Conservation (phyloP, 2,797 vertebrate species). For the Acanthurus tractus region DNA sequence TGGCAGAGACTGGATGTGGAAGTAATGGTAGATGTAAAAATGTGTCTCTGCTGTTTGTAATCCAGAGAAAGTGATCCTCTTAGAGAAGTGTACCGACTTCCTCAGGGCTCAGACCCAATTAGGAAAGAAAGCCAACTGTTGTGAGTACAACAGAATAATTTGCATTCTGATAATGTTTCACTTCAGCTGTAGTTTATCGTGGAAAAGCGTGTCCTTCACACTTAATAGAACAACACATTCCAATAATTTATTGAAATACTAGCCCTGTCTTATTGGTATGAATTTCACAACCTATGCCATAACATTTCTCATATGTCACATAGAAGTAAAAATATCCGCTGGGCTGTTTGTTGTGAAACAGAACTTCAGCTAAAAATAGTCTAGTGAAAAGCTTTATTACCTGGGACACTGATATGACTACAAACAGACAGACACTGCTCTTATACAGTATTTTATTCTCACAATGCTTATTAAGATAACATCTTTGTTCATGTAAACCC, state of each 20-base stretch:
- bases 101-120: constrained; percentile 66
- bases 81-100: constrained; percentile 63
- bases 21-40: constrained; percentile 50
- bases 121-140: constrained; percentile 57
- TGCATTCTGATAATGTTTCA: constrained; percentile 24
- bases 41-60: constrained; percentile 64
- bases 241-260: constrained; percentile 43
- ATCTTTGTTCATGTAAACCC: constrained; percentile 55
- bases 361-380: constrained; percentile 49
- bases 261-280: constrained; percentile 29
- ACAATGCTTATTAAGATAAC: constrained; percentile 29
- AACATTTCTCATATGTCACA: constrained; percentile 22
- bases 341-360: constrained; percentile 33
- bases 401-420: constrained; percentile 24
- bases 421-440: constrained; percentile 21
- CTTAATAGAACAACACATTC: constrained; percentile 65
- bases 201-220: constrained; percentile 27
- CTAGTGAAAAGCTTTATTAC: constrained; percentile 26
- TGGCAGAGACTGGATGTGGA: constrained; percentile 47
- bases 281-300: constrained; percentile 27
- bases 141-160: constrained; percentile 28
- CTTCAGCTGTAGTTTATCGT: constrained; percentile 44
- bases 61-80: constrained; percentile 75
- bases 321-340: constrained; percentile 21
- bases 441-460: constrained; percentile 32